Base-by-base conservation (phyloP, 2,797 vertebrate genomes). In the Etheostoma perlongum region DNA sequence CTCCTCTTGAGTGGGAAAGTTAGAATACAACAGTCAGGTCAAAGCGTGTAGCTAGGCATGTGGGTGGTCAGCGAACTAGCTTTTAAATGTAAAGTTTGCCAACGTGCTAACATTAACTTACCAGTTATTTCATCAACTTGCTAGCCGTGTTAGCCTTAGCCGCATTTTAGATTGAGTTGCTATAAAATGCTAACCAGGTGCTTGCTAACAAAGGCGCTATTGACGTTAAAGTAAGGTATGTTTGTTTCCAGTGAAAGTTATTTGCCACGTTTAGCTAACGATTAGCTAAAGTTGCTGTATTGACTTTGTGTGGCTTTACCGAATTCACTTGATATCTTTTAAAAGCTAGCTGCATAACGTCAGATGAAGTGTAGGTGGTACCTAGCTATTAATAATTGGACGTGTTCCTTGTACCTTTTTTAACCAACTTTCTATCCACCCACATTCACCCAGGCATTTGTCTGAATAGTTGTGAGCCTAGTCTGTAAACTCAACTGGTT, bases 81-180 rank as follows among this genome's bases (percentile, higher is more conserved):
- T 12, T 3, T 71, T 47, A 65, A 78, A 65, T 51, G 60, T 8
- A 72, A 74, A 89, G 57, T 84, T 87, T 66, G 1, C 11, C 59
- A 79, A 14, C 47, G 2, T 73, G 82, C 73, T 75, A 85, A 85
- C 71, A 48, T 52, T n/a, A 87, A 85, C 79, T 89, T 77, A 49
- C 27, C 69, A 68, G 67, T 53, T 33, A 60, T 72, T 65, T 63
- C 27, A 44, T 58, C 59, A 84, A 88, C 86, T 80, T 61, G 88
- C 82, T 91, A 92, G 78, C 86, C 21, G 30, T 3, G 77, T 84
- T 92, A 92, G 90, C 92, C 4, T 77, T 79, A 87, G 88, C 86
- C 6, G 3, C 75, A 82, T 75, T 79, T 81, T 63, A 53, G 16
- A 68, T 62, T 65, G 33, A 44, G 21, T 33, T 25, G 46, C 70